Percentiles rank a stretch among this genome's conserved stretches.
Conservation (phyloP, 2,797 vertebrate genomes). For the Halcyon smyrnensis region DNA sequence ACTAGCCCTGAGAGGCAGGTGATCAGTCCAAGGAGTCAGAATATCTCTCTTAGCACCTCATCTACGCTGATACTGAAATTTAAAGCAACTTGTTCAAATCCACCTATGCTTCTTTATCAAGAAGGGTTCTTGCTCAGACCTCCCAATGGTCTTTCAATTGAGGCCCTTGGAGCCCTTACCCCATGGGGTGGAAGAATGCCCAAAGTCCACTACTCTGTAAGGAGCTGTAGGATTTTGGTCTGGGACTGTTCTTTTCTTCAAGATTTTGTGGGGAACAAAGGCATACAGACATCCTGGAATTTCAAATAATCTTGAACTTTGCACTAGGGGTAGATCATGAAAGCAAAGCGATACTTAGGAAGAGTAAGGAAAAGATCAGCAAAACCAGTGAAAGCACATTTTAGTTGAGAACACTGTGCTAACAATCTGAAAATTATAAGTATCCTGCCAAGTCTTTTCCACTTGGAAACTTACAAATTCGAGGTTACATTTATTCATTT, state of each 20-base stretch:
- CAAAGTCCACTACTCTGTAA: background rate
- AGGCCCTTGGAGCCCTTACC: background rate
- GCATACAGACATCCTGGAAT: fast-evolving
- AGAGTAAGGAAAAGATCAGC: background rate
- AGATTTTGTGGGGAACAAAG: background rate
- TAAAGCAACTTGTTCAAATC: background rate
- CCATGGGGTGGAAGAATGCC: fast-evolving
- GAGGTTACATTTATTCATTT: background rate
- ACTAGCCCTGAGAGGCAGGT: background rate
- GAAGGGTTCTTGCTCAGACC: background rate
- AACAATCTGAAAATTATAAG: background rate
- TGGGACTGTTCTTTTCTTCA: background rate
- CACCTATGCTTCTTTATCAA: background rate
- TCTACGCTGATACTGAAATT: background rate
- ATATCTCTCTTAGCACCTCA: fast-evolving
- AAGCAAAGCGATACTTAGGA: background rate
- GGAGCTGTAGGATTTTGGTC: background rate
- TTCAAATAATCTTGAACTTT: background rate
- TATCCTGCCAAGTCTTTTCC: background rate
- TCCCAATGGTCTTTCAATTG: fast-evolving
- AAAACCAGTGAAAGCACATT: background rate
- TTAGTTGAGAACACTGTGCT: background rate
- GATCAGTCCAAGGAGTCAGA: background rate
- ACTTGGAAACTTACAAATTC: background rate
- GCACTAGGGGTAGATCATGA: background rate